phyloP scores from a whole-genome alignment of 2,888 invertebrate species.

The Chelonus formosanus region DNA sequence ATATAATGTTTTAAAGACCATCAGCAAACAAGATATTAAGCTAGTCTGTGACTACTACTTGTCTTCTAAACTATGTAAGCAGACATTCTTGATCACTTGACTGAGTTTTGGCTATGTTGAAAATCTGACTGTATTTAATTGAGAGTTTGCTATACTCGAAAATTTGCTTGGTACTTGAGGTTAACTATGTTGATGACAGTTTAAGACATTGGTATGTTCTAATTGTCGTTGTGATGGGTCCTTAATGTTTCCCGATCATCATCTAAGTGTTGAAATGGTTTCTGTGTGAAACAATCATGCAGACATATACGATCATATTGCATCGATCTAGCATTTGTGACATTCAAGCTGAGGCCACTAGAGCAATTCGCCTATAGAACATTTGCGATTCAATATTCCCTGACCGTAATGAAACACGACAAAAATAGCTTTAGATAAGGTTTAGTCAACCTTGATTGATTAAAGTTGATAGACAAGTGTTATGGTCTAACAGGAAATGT shows the following conservation, averaged over 20 bases:
- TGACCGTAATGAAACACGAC: slow-evolving; percentile 13
- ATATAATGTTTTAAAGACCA: too few relatives aligned
- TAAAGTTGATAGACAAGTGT: slow-evolving; percentile 11
- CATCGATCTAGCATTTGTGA: slow-evolving; percentile 20
- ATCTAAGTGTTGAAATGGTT: slow-evolving; percentile 10
- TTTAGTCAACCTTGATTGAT: slow-evolving; percentile 14
- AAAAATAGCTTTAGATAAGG: slow-evolving; percentile 11
- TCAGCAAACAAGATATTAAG: too few relatives aligned
- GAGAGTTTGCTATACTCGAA: too few relatives aligned
- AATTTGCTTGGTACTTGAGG: too few relatives aligned
- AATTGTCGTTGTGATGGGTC: not conserved
- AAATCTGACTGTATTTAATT: too few relatives aligned
- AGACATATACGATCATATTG: not conserved
- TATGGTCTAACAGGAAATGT: too few relatives aligned
- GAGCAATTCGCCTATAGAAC: not conserved
- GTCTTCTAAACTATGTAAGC: too few relatives aligned
- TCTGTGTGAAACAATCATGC: slow-evolving; percentile 10
- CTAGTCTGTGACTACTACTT: too few relatives aligned
- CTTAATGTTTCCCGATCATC: slow-evolving; percentile 20
- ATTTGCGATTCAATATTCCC: slow-evolving; percentile 6
- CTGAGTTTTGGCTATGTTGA: too few relatives aligned
- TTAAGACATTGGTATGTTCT: not conserved
- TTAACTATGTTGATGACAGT: too few relatives aligned
- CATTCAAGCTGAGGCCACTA: slow-evolving; percentile 14
- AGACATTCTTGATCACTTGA: too few relatives aligned